Conservation (phyloP, 2,113 vertebrate genomes). For the Neomonachus schauinslandi region DNA sequence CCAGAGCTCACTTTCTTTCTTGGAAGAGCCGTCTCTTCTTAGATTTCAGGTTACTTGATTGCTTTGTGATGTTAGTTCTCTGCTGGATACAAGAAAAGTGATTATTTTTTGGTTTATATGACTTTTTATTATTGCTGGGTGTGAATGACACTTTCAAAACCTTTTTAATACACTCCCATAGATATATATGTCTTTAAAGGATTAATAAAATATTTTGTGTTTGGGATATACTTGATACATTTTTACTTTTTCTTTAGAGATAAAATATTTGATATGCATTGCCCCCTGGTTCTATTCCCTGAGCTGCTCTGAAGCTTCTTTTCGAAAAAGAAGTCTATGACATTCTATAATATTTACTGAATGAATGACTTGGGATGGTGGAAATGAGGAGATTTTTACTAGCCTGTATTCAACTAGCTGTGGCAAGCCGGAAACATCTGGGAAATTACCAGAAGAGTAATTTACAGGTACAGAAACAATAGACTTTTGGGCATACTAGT, state of each 20-base stretch:
- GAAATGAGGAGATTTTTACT: conserved; percentile 1
- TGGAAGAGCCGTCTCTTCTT: neutral
- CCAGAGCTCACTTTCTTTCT: neutral
- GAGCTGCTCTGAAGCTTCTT: neutral
- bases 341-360: neutral
- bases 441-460: conserved; percentile 27
- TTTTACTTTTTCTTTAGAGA: neutral
- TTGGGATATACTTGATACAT: neutral
- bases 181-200: neutral
- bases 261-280: neutral
- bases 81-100: neutral
- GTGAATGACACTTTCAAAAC: neutral
- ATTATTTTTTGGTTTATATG: neutral
- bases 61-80: neutral
- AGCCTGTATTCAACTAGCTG: neutral
- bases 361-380: neutral
- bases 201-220: conserved; percentile 23
- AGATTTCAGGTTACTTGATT: neutral
- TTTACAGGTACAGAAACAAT: conserved; percentile 33
- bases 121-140: neutral
- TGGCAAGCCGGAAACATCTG: conserved; percentile 9
- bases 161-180: neutral
- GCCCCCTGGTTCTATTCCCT: neutral
- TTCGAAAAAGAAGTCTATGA: neutral
- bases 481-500: neutral